Evolutionary conservation across 2,797 vertebrate genomes (phyloP).

Genomic region (Clarias platycephalus): DNA sequence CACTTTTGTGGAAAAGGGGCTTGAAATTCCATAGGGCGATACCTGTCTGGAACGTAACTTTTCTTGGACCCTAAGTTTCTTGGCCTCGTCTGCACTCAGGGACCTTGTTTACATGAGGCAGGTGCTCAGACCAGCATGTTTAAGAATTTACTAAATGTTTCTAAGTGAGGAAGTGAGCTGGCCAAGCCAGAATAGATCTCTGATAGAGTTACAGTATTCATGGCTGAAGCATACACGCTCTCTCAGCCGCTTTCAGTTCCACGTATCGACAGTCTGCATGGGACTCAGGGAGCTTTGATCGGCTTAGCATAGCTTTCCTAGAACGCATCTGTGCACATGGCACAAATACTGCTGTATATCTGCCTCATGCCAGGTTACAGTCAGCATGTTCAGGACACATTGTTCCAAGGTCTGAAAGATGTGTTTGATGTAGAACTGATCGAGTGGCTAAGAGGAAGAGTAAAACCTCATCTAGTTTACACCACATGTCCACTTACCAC

Average conservation of each 20-base stretch:
- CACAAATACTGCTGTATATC: slow-evolving; percentile 1
- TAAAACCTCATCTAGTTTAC: not conserved
- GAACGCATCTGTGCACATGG: slow-evolving; percentile 28
- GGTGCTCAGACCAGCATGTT: slow-evolving; percentile 58
- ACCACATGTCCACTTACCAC: not conserved
- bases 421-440: too few relatives aligned
- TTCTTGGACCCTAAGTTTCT: not conserved
- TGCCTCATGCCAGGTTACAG: slow-evolving; percentile 26
- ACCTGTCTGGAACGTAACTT: not conserved
- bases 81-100: slow-evolving; percentile 38
- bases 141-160: slow-evolving; percentile 49
- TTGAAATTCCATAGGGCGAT: not conserved
- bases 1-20: too few relatives aligned
- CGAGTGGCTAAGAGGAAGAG: not conserved
- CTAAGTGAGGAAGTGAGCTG: slow-evolving; percentile 20
- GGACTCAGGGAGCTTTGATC: slow-evolving; percentile 11
- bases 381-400: slow-evolving; percentile 17
- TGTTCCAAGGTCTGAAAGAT: not conserved
- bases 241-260: slow-evolving; percentile 5
- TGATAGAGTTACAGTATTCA: slow-evolving; percentile 29
- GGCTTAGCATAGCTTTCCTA: slow-evolving; percentile 41
- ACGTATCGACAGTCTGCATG: not conserved
- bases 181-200: slow-evolving; percentile 21
- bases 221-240: not conserved
- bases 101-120: slow-evolving; percentile 54